Conservation (phyloP, 2,797 vertebrate species). For the Antrozous pallidus region DNA sequence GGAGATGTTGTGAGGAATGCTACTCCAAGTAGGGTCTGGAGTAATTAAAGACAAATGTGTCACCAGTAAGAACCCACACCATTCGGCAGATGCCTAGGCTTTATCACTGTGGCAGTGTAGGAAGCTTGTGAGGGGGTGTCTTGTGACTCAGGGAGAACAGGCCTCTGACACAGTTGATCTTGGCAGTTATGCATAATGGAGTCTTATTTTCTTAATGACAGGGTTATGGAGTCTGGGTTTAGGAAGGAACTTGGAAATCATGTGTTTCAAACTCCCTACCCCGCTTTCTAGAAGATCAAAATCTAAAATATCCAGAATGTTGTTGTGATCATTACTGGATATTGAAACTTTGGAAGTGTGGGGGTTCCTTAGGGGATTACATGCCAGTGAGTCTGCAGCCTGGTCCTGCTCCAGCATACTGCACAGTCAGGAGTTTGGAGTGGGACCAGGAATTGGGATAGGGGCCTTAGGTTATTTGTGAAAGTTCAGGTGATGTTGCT, state of each 20-base stretch:
- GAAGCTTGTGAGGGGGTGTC: not conserved
- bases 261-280: not conserved
- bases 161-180: constrained; percentile 42
- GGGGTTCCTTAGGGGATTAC: not conserved
- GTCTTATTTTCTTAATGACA: constrained; percentile 56
- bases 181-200: constrained; percentile 55
- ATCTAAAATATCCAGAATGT: not conserved
- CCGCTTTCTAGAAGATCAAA: constrained; percentile 25
- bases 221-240: constrained; percentile 55
- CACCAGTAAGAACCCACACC: not conserved
- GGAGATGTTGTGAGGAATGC: not conserved
- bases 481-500: not conserved
- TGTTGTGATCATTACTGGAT: not conserved
- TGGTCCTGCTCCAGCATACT: not conserved
- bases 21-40: not conserved
- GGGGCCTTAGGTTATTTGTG: not conserved
- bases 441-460: not conserved
- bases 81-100: not conserved
- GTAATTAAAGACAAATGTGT: constrained; percentile 26
- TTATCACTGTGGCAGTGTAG: constrained; percentile 15
- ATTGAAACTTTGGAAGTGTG: not conserved
- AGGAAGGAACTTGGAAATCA: constrained; percentile 37
- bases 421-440: not conserved
- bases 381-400: not conserved
- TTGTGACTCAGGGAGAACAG: constrained; percentile 50